These are phyloP conservation scores for Cyrtorhinus lividipennis DNA, from an alignment of 1,140 invertebrate species.

Conservation along the genomic window DNA sequence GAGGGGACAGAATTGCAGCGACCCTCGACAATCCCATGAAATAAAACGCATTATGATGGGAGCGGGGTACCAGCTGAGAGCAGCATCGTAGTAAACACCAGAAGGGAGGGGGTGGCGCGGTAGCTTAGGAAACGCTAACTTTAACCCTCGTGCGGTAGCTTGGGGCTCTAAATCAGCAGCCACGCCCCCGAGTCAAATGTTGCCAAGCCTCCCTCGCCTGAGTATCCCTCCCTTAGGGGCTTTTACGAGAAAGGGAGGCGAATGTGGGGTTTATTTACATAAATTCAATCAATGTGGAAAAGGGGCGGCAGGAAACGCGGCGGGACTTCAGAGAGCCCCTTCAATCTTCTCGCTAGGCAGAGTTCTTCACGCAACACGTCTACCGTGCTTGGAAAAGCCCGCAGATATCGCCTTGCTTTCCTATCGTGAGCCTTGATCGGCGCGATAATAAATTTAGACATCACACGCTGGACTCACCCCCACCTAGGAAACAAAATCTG, in stretches of 20 bases:
- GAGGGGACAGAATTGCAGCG: neutral
- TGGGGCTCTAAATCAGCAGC: slow-evolving; percentile 3
- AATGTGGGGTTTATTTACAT: slow-evolving; percentile 9
- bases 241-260: neutral
- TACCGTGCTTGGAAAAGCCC: too few relatives aligned
- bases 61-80: neutral
- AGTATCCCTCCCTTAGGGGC: neutral
- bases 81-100: too few relatives aligned
- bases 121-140: neutral
- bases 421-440: too few relatives aligned
- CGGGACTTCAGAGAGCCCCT: too few relatives aligned
- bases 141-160: neutral
- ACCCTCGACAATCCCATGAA: neutral
- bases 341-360: too few relatives aligned
- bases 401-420: too few relatives aligned
- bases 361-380: too few relatives aligned
- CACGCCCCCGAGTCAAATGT: slow-evolving; percentile 13
- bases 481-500: too few relatives aligned
- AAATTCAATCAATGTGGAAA: slow-evolving; percentile 13
- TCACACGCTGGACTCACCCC: too few relatives aligned
- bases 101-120: neutral
- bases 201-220: neutral
- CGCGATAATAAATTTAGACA: too few relatives aligned
- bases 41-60: neutral
- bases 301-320: neutral